These are phyloP conservation scores for Octonoba sinensis DNA, from an alignment of 2,888 invertebrate species.

Conservation along the genomic window DNA sequence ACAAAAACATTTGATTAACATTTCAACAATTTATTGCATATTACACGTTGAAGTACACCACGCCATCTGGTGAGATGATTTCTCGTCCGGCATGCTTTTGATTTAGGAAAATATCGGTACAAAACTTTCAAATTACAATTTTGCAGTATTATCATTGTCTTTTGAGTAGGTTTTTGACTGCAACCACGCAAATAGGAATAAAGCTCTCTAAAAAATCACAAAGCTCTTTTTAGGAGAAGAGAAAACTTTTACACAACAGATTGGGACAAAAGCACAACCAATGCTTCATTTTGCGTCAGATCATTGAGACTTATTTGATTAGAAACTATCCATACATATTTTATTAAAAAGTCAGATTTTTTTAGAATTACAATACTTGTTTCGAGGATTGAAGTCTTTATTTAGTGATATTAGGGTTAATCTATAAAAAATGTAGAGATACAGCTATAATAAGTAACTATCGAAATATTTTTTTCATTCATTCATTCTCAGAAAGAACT, in stretches of 20 bases:
- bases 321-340: too few species aligned
- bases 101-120: conserved; percentile 58
- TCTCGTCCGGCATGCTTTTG: conserved; percentile 22
- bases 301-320: too few species aligned
- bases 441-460: too few species aligned
- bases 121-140: conserved; percentile 39
- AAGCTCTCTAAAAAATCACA: conserved; percentile 64
- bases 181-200: conserved; percentile 49
- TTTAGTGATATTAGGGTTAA: too few species aligned
- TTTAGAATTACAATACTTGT: too few species aligned
- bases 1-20: conserved; percentile 43
- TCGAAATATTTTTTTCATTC: too few species aligned
- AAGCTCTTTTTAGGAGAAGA: conserved; percentile 34
- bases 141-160: conserved; percentile 4
- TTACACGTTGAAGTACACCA: conserved; percentile 34
- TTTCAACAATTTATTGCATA: conserved; percentile 62
- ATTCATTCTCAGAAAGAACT: too few species aligned
- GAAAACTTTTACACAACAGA: neutral
- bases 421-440: too few species aligned
- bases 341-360: too few species aligned
- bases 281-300: too few species aligned
- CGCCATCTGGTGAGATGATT: neutral
- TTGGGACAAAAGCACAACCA: too few species aligned
- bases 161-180: conserved; percentile 23
- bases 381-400: too few species aligned